These are phyloP conservation scores for Promerops cafer DNA, from an alignment of 2,113 vertebrate genomes.

Conservation along the genomic window DNA sequence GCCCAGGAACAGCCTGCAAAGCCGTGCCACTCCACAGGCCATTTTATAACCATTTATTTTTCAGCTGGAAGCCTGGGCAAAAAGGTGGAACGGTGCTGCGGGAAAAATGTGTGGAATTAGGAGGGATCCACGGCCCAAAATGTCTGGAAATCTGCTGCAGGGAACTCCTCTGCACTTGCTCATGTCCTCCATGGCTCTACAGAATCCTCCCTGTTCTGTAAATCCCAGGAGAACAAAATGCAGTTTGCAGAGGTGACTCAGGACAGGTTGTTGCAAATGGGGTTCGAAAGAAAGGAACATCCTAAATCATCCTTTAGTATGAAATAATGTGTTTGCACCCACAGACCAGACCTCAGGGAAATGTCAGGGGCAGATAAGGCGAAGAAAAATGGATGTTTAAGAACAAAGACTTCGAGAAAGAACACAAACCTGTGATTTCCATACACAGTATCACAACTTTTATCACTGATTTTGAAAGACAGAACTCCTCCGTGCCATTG, in stretches of 20 bases:
- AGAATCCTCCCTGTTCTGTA: not conserved
- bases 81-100: not conserved
- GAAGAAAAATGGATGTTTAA: not conserved
- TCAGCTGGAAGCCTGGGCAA: not conserved
- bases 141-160: not conserved
- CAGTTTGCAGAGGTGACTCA: not conserved
- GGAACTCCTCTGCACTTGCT: not conserved
- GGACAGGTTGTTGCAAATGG: not conserved
- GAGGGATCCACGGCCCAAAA: accelerated
- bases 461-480: not conserved
- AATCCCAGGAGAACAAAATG: not conserved
- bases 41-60: not conserved
- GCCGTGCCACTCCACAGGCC: not conserved
- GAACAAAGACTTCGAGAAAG: not conserved
- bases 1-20: constrained; percentile 19
- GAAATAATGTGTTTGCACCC: not conserved
- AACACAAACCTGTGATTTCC: not conserved
- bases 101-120: not conserved
- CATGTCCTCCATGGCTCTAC: accelerated
- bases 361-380: accelerated
- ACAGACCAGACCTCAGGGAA: not conserved
- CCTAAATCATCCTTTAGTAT: not conserved
- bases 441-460: not conserved
- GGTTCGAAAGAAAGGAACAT: not conserved
- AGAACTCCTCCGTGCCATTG: not conserved